These are phyloP conservation scores for Parelbella ahira DNA, from an alignment of 2,888 invertebrate species.

Conservation along the genomic window DNA sequence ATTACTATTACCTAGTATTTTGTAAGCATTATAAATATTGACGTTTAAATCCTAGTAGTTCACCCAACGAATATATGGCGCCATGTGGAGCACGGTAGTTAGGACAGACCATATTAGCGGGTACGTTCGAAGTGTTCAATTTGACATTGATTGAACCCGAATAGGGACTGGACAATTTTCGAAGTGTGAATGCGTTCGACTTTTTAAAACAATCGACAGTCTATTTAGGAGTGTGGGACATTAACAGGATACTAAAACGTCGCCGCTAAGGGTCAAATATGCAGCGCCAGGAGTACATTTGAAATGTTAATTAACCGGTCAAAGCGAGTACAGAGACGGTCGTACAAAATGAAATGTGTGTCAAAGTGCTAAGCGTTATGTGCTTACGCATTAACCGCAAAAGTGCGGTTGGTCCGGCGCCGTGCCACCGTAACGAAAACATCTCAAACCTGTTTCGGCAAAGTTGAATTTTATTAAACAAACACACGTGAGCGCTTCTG, in stretches of 20 bases:
- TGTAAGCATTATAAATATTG: slow-evolving; percentile 53
- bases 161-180: slow-evolving; percentile 22
- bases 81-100: slow-evolving; percentile 46
- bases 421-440: slow-evolving; percentile 47
- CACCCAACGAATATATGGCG: slow-evolving; percentile 55
- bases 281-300: slow-evolving; percentile 22
- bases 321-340: slow-evolving; percentile 37
- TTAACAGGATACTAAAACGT: slow-evolving; percentile 16
- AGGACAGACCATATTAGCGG: slow-evolving; percentile 52
- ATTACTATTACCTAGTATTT: not conserved
- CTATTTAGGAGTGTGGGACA: slow-evolving; percentile 7
- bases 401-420: slow-evolving; percentile 49
- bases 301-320: slow-evolving; percentile 34
- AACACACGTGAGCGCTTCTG: slow-evolving; percentile 45
- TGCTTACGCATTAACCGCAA: slow-evolving; percentile 66
- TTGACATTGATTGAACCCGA: slow-evolving; percentile 38
- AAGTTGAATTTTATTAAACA: slow-evolving; percentile 65
- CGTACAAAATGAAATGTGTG: slow-evolving; percentile 54
- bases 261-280: slow-evolving; percentile 19
- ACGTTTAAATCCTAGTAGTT: slow-evolving; percentile 45
- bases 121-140: slow-evolving; percentile 48
- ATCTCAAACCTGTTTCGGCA: slow-evolving; percentile 58
- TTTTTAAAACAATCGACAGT: slow-evolving; percentile 1
- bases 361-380: slow-evolving; percentile 58
- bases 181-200: slow-evolving; percentile 17